Base-by-base conservation (phyloP, 1,140 invertebrate species). In the Brachionus koreanus region DNA sequence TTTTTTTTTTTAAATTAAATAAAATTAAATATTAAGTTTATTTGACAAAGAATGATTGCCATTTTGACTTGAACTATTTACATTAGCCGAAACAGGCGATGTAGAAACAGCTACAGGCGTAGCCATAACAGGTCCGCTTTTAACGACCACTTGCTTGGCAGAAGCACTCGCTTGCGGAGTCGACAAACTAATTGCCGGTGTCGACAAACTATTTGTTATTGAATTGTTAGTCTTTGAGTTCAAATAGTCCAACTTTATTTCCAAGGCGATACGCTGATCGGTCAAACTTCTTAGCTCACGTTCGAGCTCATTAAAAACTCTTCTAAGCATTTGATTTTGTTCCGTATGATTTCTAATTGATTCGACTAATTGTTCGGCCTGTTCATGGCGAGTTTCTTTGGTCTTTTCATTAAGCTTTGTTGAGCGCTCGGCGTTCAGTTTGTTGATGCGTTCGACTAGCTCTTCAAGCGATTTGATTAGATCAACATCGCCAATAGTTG, bases 191-290 rank as follows among this genome's bases (percentile, higher is more conserved):
- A 72, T 39, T 16, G 67, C 33, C 13, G 67, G 67, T 35, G 67
- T 72, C 13, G 33, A 39, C 35, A 19, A 5, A 16, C 33, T 72
- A 43, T 23, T 72, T 13, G 33, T 72, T 5, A 39, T 39, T 39
- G 10, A n/a, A 42, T 13, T 39, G 29, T 16, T 12, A 2, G 35
- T 43, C 16, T 12, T 43, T 12, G 76, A 33, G 37, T 29, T 79
- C 49, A 79, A 35, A 37, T 49, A 79, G n/a, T 79, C 76, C 16
- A 79, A 19, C 23, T 79, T 79, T 37, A 79, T 79, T 79, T 79
- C 76, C 6, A 79, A 16, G 2, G 29, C 49, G 3, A 79, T 35
- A 33, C 76, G 19, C 33, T 79, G 76, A 43, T 79, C 76, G 9
- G 76, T 79, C 19, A 79, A 13, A 25, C 49, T 61, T 4, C 76